A percentile compares a stretch with the other conserved stretches of the same genome.
Conservation (phyloP, 1,140 invertebrate species). For the Galendromus occidentalis region DNA sequence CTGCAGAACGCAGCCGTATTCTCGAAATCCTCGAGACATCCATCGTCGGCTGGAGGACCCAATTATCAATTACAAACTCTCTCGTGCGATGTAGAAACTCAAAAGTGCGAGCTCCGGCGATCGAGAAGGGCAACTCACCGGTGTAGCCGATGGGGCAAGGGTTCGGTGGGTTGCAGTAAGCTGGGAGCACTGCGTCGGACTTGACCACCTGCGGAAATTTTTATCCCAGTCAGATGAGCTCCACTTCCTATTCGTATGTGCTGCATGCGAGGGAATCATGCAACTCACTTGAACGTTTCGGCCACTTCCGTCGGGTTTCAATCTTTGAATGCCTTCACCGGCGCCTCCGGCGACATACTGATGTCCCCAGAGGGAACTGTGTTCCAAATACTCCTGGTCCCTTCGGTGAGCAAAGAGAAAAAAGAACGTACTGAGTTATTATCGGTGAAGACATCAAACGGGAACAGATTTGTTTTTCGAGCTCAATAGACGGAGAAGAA, state of each 20-base stretch:
- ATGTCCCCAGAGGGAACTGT: conserved; percentile 64
- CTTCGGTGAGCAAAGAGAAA: conserved; percentile 24
- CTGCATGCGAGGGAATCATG: too few species aligned
- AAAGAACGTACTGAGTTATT: too few species aligned
- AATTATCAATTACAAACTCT: conserved; percentile 4
- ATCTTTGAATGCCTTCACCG: conserved; percentile 46
- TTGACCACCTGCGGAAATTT: conserved; percentile 42
- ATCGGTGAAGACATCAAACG: too few species aligned
- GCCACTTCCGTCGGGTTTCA: conserved; percentile 38
- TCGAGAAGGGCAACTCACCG: conserved; percentile 23
- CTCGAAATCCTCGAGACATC: conserved; percentile 76
- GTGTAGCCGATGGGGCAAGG: conserved; percentile 60
- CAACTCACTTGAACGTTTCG: conserved; percentile 32
- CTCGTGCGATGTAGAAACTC: too few species aligned
- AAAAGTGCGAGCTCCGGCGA: too few species aligned
- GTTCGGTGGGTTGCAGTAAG: conserved; percentile 97
- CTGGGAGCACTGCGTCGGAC: conserved; percentile 71
- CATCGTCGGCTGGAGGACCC: conserved; percentile 42
- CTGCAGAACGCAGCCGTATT: conserved; percentile 89
- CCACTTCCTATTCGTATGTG: too few species aligned
- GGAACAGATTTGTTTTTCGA: too few species aligned
- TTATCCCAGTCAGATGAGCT: conserved; percentile 12
- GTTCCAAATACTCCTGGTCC: conserved; percentile 72
- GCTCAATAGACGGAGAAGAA: too few species aligned
- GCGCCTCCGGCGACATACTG: conserved; percentile 54